phyloP scores from a whole-genome alignment of 2,888 invertebrate genomes.

The Frankliniella intonsa region DNA sequence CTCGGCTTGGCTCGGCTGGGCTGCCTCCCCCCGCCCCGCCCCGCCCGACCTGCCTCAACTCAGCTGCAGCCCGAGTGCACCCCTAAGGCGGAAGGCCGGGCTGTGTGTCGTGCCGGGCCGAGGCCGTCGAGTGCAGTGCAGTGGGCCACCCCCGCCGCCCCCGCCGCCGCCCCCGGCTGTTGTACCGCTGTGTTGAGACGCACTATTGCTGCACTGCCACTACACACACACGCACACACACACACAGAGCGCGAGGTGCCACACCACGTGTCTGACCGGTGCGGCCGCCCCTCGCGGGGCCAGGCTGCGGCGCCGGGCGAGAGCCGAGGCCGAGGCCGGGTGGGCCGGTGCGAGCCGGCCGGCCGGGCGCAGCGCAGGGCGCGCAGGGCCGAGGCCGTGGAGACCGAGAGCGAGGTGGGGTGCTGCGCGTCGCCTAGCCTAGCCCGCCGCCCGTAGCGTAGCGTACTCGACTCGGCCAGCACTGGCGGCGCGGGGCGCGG shows the following conservation, averaged over 20 bases:
- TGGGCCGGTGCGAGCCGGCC: too few relatives aligned
- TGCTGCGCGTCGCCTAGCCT: too few relatives aligned
- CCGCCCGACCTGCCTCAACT: not conserved
- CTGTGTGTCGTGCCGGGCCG: not conserved
- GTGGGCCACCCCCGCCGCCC: too few relatives aligned
- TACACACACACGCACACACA: slow-evolving; percentile 21
- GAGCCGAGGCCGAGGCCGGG: slow-evolving; percentile 44
- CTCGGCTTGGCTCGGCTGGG: too few relatives aligned
- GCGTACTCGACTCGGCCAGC: slow-evolving; percentile 51
- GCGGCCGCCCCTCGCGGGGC: slow-evolving; percentile 42
- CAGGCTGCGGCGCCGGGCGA: slow-evolving; percentile 35
- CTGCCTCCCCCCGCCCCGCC: too few relatives aligned
- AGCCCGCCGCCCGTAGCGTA: slow-evolving; percentile 38
- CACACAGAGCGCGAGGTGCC: slow-evolving; percentile 12
- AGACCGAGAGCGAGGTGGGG: too few relatives aligned
- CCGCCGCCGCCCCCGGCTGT: too few relatives aligned
- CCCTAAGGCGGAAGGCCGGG: not conserved
- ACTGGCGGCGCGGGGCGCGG: slow-evolving; percentile 43
- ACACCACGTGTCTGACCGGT: slow-evolving; percentile 50
- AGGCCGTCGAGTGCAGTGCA: not conserved
- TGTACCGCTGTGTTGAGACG: too few relatives aligned
- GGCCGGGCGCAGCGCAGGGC: slow-evolving; percentile 45
- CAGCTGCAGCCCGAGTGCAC: too few relatives aligned
- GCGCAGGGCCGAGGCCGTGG: slow-evolving; percentile 28
- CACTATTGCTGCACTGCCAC: too few relatives aligned